Evolutionary conservation across 2,113 vertebrate species (phyloP).

Genomic region (Hippocampus zosterae): DNA sequence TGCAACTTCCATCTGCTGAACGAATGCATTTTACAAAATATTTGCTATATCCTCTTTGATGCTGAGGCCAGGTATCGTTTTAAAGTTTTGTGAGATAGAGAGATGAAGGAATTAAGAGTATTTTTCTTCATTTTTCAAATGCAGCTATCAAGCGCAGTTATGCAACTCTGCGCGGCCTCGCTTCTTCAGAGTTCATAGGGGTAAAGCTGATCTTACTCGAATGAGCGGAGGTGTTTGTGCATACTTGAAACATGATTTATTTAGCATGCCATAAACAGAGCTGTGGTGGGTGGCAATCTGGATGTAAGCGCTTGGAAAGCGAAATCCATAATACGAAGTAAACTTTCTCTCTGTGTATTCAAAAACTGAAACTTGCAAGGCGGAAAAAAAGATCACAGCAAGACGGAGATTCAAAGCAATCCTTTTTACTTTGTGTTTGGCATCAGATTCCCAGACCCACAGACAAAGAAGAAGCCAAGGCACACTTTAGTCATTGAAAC

Average conservation of each 20-base stretch:
- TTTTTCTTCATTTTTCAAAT: neutral
- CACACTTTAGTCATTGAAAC: constrained; percentile 16
- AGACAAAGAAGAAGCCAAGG: constrained; percentile 42
- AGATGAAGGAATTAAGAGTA: neutral
- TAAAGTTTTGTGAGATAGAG: neutral
- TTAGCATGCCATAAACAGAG: constrained; percentile 57
- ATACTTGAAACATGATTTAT: constrained; percentile 62
- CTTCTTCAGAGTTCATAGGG: constrained; percentile 63
- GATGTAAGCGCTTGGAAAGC: constrained; percentile 64
- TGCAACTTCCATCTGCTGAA: neutral
- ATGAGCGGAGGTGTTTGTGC: constrained; percentile 27
- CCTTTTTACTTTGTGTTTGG: constrained; percentile 72
- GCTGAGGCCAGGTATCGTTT: constrained; percentile 28
- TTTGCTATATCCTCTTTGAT: neutral
- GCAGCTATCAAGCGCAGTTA: neutral
- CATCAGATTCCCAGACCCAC: constrained; percentile 57
- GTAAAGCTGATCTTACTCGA: constrained; percentile 64
- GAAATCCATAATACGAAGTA: constrained; percentile 44
- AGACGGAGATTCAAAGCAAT: constrained; percentile 65
- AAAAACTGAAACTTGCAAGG: neutral
- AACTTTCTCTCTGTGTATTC: constrained; percentile 13
- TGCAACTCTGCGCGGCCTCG: constrained; percentile 19
- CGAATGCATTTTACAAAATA: neutral
- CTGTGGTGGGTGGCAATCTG: constrained; percentile 59
- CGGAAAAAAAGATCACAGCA: constrained; percentile 24